Evolutionary conservation across 2,797 vertebrate genomes (phyloP).

Genomic region (Spondyliosoma cantharus): DNA sequence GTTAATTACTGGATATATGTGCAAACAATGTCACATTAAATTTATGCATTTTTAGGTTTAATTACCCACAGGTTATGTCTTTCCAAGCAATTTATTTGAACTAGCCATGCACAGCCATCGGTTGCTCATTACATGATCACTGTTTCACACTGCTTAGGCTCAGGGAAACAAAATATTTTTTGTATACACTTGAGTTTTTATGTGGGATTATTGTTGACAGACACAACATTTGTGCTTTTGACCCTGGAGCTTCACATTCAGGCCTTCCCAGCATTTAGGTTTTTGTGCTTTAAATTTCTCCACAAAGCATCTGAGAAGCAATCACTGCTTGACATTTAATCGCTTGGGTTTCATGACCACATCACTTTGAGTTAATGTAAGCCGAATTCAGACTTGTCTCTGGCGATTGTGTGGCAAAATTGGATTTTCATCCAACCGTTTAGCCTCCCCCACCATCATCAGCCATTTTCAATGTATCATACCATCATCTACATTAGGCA

Average conservation of each 20-base stretch:
- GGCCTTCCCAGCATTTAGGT: not conserved
- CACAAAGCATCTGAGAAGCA: conserved; percentile 50
- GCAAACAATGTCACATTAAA: conserved; percentile 71
- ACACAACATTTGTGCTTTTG: conserved; percentile 30
- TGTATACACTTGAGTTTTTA: conserved; percentile 35
- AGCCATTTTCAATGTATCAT: conserved; percentile 71
- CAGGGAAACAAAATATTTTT: not conserved
- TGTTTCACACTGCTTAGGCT: conserved; percentile 16
- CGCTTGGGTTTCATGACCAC: conserved; percentile 59
- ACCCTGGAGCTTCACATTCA: not conserved
- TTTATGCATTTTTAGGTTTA: conserved; percentile 68
- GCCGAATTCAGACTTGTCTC: conserved; percentile 65
- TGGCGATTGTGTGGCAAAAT: conserved; percentile 76
- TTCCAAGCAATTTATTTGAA: conserved; percentile 65
- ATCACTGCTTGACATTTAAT: conserved; percentile 75
- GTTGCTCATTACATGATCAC: conserved; percentile 42
- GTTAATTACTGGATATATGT: conserved; percentile 75
- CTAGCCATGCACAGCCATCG: conserved; percentile 47
- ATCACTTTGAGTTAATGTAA: conserved; percentile 72
- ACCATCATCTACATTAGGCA: conserved; percentile 62
- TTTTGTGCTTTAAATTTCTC: conserved; percentile 37
- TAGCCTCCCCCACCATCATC: conserved; percentile 66
- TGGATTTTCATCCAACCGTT: conserved; percentile 78
- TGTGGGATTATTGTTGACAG: conserved; percentile 37
- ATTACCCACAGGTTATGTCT: conserved; percentile 69